Evolutionary conservation across 2,797 vertebrate genomes (phyloP), one percentile per base, ranked within the genome.

Genomic region (Pseudochirops corinnae): DNA sequence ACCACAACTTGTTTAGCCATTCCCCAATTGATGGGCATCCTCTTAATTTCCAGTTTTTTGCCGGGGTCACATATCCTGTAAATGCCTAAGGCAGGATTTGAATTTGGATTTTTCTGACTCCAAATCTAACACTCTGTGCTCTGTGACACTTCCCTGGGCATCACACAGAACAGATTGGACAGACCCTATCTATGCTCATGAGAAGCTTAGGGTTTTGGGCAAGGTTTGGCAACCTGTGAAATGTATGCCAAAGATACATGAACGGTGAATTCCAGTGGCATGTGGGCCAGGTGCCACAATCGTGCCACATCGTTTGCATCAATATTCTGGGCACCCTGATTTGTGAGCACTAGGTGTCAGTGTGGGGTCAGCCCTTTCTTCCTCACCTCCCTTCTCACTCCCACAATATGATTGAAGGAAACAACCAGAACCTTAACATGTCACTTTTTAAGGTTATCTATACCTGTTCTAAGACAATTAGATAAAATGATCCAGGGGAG

Each of bases 51-150:
- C 46, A 46, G 46, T 46, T 46, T 46, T 46, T 46, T 46, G 46
- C 46, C 46, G 7, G 62, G 33, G 62, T 6, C 67, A 10, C 18
- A 24, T 82, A 10, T n/a, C n/a, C 39, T 82, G 6, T 82, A 82
- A 39, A 21, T 82, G 67, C 18, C 18, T 82, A 24, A 82, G n/a
- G 67, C n/a, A 82, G 7, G n/a, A 82, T 82, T 46, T 82, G n/a
- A 82, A 74, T 7, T 24, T 46, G 6, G 18, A n/a, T 82, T 82
- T 82, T 82, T 16, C 67, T 24, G n/a, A 39, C 16, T 82, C n/a
- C 67, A 46, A 82, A 46, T 46, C 18, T n/a, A 91, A 93, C 92
- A 55, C 91, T 93, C 92, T 55, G 91, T 56, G 90, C 94, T 62
- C 94, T 60, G 56, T 52, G 93, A 91, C 94, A 92, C 57, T 31